A percentile compares a stretch with the other conserved stretches of the same genome.
Evolutionary conservation across 2,888 invertebrate species (phyloP).

Genomic region (Steinernema hermaphroditum): DNA sequence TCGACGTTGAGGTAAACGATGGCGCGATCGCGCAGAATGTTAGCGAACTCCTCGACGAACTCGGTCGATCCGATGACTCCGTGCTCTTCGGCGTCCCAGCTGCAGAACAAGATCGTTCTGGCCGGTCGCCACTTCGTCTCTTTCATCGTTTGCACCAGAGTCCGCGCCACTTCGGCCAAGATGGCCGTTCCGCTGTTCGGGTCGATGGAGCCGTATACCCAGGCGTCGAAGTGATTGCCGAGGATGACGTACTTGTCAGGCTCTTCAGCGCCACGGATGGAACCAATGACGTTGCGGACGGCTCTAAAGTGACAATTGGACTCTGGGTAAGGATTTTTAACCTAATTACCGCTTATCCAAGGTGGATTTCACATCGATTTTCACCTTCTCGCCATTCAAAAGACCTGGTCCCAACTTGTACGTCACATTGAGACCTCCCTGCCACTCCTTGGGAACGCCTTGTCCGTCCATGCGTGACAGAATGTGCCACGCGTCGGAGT

Average conservation of each 20-base stretch:
- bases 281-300: conserved; percentile 67
- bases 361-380: conserved; percentile 35
- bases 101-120: conserved; percentile 68
- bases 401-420: conserved; percentile 69
- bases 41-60: conserved; percentile 68
- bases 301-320: conserved; percentile 35
- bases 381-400: conserved; percentile 35
- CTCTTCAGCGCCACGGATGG: conserved; percentile 66
- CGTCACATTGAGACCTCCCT: conserved; percentile 68
- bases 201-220: conserved; percentile 70
- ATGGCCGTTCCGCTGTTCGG: conserved; percentile 70
- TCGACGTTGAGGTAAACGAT: conserved; percentile 70
- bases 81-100: conserved; percentile 71
- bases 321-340: too few species aligned
- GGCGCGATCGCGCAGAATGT: conserved; percentile 65
- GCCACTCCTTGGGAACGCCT: conserved; percentile 67
- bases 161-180: conserved; percentile 69
- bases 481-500: conserved; percentile 66
- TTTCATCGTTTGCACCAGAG: conserved; percentile 53
- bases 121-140: conserved; percentile 69
- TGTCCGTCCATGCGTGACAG: conserved; percentile 61
- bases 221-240: conserved; percentile 71
- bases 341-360: conserved; percentile 41
- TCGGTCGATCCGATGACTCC: conserved; percentile 70
- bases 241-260: conserved; percentile 70